Evolutionary conservation across 2,797 vertebrate genomes (phyloP), one percentile per base, ranked within the genome.

Genomic region (Crocidura indochinensis): DNA sequence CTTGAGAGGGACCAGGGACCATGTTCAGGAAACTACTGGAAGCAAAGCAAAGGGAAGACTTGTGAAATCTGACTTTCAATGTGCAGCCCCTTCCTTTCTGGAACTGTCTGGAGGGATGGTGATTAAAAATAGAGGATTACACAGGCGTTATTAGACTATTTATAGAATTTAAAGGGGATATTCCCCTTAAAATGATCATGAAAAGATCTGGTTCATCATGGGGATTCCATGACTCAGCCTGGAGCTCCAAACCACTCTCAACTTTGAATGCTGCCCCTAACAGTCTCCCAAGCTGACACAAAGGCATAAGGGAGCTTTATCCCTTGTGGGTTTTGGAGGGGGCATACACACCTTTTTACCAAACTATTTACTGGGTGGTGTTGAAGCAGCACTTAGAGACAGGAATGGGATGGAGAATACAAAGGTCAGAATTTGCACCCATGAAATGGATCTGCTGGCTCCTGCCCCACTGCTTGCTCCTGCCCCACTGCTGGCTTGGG

Each of bases 181-280:
- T 5, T 38, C 38, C 38, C 38, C 38, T 38, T 79, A 64, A 95
- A 95, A 92, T 87, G 81, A 49, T 95, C 90, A 91, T 4, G 1
- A 87, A 91, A 96, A 95, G 74, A 95, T 93, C 9, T 92, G 91
- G 86, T 90, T 44, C 90, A 65, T 89, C 91, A 89, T 67, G 77
- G 95, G 92, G 93, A 95, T 95, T 95, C 94, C 83, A 92, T 96
- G 94, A 96, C 91, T 97, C 91, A 95, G 78, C 74, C 77, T 44
- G 6, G 71, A 87, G 92, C 75, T 81, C 62, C 69, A 91, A 87
- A 86, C 88, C 74, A 94, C 74, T 71, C 10, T 8, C 1, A 20
- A 88, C 88, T 95, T 95, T 91, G 90, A 95, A 85, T 76, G 81
- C 38, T 15, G 84, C 79, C 78, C 60, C 64, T 89, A 79, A 94